Evolutionary conservation across 2,113 vertebrate species (phyloP).

Genomic region (Mesocricetus auratus): DNA sequence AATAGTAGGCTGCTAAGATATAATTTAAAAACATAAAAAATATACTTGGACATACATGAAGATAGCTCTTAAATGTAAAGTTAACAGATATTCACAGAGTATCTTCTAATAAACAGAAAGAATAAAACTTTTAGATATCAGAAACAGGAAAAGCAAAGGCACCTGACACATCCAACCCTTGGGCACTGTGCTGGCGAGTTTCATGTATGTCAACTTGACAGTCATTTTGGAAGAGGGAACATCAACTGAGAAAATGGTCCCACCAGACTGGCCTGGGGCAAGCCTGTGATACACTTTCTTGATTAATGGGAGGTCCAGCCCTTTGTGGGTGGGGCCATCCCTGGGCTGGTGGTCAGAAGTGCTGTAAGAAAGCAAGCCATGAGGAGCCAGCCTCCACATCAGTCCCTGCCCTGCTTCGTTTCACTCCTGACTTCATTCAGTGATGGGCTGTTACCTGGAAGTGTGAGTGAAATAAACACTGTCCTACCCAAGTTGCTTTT

Average conservation of each 20-base stretch:
- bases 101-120: background rate
- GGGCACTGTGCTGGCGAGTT: background rate
- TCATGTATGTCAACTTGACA: background rate
- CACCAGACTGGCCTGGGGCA: background rate
- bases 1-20: background rate
- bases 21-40: background rate
- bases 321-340: background rate
- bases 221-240: background rate
- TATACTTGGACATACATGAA: background rate
- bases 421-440: background rate
- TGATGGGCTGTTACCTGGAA: background rate
- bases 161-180: background rate
- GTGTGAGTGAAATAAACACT: background rate
- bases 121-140: constrained; percentile 35
- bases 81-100: background rate
- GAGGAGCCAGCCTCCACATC: background rate
- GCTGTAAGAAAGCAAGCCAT: background rate
- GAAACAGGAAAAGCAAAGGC: constrained; percentile 28
- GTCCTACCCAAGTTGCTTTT: background rate
- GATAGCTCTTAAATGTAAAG: constrained; percentile 21
- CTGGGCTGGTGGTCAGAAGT: background rate
- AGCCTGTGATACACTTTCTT: background rate
- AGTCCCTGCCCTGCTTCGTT: background rate
- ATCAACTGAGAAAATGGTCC: background rate
- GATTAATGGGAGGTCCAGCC: background rate